Conservation (phyloP, 2,113 vertebrate genomes). For the Chlamydotis undulata region DNA sequence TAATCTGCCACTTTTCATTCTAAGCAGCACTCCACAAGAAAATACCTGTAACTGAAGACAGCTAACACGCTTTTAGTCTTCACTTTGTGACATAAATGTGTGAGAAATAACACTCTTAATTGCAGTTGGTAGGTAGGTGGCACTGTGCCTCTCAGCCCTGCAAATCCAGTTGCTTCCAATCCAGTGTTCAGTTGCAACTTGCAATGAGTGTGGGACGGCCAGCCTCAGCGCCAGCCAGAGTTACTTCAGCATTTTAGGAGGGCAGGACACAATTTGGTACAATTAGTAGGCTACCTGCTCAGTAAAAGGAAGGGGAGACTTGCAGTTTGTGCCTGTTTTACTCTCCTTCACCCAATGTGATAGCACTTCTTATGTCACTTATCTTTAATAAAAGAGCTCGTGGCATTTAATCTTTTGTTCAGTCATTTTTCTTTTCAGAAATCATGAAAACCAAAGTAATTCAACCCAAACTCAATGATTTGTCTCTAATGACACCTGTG, state of each 20-base stretch:
- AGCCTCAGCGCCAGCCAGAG: background rate
- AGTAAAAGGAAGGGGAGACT: background rate
- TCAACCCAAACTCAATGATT: background rate
- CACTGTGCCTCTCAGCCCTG: background rate
- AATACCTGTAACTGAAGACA: conserved; percentile 17
- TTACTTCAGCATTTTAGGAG: background rate
- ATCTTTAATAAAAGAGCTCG: background rate
- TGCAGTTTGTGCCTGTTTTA: background rate
- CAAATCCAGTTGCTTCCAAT: background rate
- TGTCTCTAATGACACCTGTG: background rate
- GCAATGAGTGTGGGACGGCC: background rate
- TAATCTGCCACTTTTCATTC: conserved; percentile 42
- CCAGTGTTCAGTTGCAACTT: background rate
- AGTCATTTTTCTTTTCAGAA: background rate
- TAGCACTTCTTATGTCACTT: background rate
- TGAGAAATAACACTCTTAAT: conserved; percentile 8
- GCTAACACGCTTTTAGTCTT: conserved; percentile 9
- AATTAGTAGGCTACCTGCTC: background rate
- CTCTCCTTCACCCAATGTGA: background rate
- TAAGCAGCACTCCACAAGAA: conserved; percentile 29
- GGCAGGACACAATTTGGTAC: background rate
- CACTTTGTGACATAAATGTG: background rate
- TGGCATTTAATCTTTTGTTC: background rate
- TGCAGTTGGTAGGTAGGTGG: background rate
- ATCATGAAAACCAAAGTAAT: background rate